These are phyloP conservation scores for Flexamia atlantica DNA, from an alignment of 2,888 invertebrate species.

Conservation along the genomic window DNA sequence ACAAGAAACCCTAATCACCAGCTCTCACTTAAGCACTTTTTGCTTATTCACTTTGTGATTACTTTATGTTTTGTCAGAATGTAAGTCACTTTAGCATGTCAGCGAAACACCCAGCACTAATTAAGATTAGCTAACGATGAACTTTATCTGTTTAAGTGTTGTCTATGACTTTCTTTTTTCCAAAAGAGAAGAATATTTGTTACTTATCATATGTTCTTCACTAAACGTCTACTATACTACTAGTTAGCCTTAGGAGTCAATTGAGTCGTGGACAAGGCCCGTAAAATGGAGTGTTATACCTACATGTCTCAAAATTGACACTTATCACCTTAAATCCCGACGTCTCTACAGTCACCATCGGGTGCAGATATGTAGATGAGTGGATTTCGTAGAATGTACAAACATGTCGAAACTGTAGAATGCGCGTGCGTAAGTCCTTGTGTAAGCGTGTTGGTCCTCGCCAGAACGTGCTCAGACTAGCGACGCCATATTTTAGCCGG, in stretches of 20 bases:
- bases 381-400: background rate
- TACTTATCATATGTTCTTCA: too few relatives aligned
- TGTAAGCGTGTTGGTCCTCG: background rate
- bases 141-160: background rate
- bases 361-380: too few relatives aligned
- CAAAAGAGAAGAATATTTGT: too few relatives aligned
- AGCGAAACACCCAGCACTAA: background rate
- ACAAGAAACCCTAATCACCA: slow-evolving; percentile 10
- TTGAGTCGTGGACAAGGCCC: too few relatives aligned
- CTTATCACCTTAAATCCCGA: too few relatives aligned
- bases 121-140: background rate
- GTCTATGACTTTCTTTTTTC: too few relatives aligned
- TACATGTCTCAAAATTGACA: too few relatives aligned
- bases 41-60: slow-evolving; percentile 20
- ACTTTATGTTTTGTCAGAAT: slow-evolving; percentile 18
- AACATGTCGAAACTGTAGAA: too few relatives aligned
- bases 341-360: too few relatives aligned
- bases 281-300: too few relatives aligned
- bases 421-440: background rate
- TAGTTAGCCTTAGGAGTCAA: too few relatives aligned
- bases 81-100: background rate
- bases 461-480: slow-evolving; percentile 32
- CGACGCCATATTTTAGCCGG: slow-evolving; percentile 35
- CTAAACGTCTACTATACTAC: too few relatives aligned
- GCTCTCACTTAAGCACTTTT: slow-evolving; percentile 35